Percentiles rank a stretch among this genome's conserved stretches.
Evolutionary conservation across 2,888 invertebrate genomes (phyloP).

Genomic region (Drosophila merina): DNA sequence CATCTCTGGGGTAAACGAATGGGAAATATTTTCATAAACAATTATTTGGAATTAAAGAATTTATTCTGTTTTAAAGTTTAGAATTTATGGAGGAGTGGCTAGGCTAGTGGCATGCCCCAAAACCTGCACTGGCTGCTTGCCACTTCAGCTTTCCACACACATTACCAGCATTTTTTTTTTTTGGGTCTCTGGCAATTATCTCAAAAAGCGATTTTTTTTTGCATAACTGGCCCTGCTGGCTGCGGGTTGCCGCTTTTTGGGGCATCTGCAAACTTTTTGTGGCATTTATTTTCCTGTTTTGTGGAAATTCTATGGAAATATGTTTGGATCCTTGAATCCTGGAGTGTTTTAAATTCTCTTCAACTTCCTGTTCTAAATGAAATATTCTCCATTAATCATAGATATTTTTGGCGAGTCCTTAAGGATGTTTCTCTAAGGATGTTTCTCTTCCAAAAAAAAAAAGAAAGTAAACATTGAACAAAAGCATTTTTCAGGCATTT

Average conservation of each 20-base stretch:
- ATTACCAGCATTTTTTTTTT: slow-evolving; percentile 21
- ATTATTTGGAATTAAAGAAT: not conserved
- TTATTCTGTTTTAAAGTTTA: not conserved
- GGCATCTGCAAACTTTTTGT: slow-evolving; percentile 39
- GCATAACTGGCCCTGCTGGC: slow-evolving; percentile 39
- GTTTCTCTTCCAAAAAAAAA: not conserved
- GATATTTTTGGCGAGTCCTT: slow-evolving; percentile 8
- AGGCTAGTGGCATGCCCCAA: not conserved
- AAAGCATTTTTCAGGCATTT: slow-evolving; percentile 71
- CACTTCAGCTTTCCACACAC: slow-evolving; percentile 24
- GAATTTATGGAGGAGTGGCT: not conserved
- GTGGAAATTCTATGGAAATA: too few relatives aligned
- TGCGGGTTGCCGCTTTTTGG: slow-evolving; percentile 28
- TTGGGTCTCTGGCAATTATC: slow-evolving; percentile 45
- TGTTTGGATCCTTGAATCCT: too few relatives aligned
- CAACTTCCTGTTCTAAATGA: slow-evolving; percentile 26
- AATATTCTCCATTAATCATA: slow-evolving; percentile 64
- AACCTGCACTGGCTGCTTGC: not conserved
- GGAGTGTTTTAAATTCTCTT: slow-evolving; percentile 7
- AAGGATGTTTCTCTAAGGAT: not conserved
- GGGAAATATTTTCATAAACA: slow-evolving; percentile 1
- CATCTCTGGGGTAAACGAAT: slow-evolving; percentile 26
- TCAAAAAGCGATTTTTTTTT: slow-evolving; percentile 47
- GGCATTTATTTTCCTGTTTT: slow-evolving; percentile 33
- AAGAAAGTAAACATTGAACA: slow-evolving; percentile 55